A percentile compares a stretch with the other conserved stretches of the same genome.
Conservation (phyloP, 1,140 invertebrate genomes). For the Temnothorax nylanderi region DNA sequence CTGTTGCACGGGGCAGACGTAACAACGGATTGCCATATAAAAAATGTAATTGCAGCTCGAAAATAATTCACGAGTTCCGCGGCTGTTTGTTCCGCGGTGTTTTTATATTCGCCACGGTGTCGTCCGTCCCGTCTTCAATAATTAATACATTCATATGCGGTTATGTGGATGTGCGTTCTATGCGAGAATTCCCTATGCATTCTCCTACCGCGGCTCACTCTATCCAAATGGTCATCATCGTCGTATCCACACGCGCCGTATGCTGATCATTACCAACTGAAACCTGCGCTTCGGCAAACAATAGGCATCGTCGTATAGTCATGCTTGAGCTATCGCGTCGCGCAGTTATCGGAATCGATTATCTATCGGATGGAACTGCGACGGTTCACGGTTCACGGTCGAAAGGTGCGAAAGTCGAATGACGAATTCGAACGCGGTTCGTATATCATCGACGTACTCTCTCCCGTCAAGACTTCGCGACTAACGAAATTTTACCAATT, state of each 20-base stretch:
- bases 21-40: constrained; percentile 50
- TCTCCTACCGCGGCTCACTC: constrained; percentile 30
- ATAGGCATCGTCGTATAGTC: constrained; percentile 62
- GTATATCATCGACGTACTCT: neutral
- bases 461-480: neutral
- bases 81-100: constrained; percentile 25
- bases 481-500: constrained; percentile 22
- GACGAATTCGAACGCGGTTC: too few species aligned
- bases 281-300: constrained; percentile 65
- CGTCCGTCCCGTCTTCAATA: constrained; percentile 45
- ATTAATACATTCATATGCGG: constrained; percentile 60
- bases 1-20: constrained; percentile 37
- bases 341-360: constrained; percentile 73
- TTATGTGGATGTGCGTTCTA: constrained; percentile 28
- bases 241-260: constrained; percentile 38
- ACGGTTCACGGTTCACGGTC: neutral
- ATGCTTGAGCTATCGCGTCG: constrained; percentile 63
- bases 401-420: constrained; percentile 19
- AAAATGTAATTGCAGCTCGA: constrained; percentile 55
- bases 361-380: constrained; percentile 43
- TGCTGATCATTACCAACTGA: constrained; percentile 64
- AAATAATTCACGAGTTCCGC: constrained; percentile 39
- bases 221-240: constrained; percentile 49
- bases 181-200: constrained; percentile 35
- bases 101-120: constrained; percentile 33